Evolutionary conservation across 2,888 invertebrate species (phyloP).

Genomic region (Ornithoptera priamus): DNA sequence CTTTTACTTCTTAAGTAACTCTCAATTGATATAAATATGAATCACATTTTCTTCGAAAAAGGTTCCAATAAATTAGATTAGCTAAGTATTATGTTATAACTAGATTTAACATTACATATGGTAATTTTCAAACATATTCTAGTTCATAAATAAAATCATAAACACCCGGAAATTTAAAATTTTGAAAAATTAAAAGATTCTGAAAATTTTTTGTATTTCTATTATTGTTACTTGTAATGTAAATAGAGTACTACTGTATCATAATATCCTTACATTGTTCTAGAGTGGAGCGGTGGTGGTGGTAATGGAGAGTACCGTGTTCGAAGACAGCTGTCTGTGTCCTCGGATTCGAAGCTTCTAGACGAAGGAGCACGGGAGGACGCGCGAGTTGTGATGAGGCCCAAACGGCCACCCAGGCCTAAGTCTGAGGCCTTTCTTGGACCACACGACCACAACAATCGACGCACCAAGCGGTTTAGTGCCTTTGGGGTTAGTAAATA

Average conservation of each 20-base stretch:
- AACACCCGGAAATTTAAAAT: no score
- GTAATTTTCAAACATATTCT: no score
- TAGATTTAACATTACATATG: no score
- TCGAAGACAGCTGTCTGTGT: conserved; percentile 93
- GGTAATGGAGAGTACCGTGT: conserved; percentile 89
- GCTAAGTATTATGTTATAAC: no score
- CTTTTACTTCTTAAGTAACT: conserved; percentile 13
- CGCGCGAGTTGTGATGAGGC: conserved; percentile 92
- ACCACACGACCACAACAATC: conserved; percentile 85
- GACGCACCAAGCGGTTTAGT: conserved; percentile 95
- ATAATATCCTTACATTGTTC: conserved; percentile 38
- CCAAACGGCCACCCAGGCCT: conserved; percentile 95
- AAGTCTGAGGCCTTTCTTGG: conserved; percentile 97
- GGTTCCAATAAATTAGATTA: no score
- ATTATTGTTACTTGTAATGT: no score
- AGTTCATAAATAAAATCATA: no score
- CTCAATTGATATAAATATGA: not conserved
- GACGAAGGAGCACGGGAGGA: conserved; percentile 95
- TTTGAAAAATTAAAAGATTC: no score
- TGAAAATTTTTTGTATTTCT: no score
- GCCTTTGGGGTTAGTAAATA: conserved; percentile 92
- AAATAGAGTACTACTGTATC: not conserved
- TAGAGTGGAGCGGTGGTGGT: conserved; percentile 90
- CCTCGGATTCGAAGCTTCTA: conserved; percentile 94
- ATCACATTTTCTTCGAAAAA: no score